A percentile compares a stretch with the other conserved stretches of the same genome.
phyloP scores from a whole-genome alignment of 2,888 invertebrate species.

The Chalcosyrphus nemorum region DNA sequence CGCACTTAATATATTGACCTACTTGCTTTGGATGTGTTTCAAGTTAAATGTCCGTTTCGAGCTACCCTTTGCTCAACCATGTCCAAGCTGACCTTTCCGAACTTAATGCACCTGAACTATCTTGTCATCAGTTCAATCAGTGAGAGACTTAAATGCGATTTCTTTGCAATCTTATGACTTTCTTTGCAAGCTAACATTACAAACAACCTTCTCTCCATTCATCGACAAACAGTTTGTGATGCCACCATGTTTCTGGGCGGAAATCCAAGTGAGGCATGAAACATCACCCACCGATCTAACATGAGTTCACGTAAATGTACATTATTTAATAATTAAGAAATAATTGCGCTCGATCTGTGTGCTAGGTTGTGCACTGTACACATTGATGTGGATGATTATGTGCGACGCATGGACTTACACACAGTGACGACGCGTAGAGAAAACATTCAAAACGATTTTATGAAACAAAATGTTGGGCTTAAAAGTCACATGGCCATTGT shows the following conservation, averaged over 20 bases:
- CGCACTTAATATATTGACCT: too few species aligned
- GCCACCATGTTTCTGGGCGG: constrained; percentile 37
- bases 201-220: background rate
- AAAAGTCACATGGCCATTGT: constrained; percentile 53
- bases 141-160: background rate
- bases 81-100: background rate
- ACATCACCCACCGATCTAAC: constrained; percentile 57
- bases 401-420: background rate
- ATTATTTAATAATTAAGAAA: constrained; percentile 67
- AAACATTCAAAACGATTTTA: constrained; percentile 27
- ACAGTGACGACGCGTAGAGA: background rate
- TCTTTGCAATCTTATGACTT: background rate
- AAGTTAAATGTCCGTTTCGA: too few species aligned
- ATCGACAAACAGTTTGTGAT: background rate
- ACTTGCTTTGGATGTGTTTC: too few species aligned
- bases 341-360: constrained; percentile 58
- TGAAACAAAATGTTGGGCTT: constrained; percentile 44
- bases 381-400: constrained; percentile 30
- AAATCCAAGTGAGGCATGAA: constrained; percentile 67
- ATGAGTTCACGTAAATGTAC: constrained; percentile 46
- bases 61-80: background rate
- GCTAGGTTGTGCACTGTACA: constrained; percentile 28
- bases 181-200: constrained; percentile 15
- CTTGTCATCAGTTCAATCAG: background rate
- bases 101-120: background rate